phyloP scores from a whole-genome alignment of 53 echinoderm and acorn worm species.

The Arbacia lixula region DNA sequence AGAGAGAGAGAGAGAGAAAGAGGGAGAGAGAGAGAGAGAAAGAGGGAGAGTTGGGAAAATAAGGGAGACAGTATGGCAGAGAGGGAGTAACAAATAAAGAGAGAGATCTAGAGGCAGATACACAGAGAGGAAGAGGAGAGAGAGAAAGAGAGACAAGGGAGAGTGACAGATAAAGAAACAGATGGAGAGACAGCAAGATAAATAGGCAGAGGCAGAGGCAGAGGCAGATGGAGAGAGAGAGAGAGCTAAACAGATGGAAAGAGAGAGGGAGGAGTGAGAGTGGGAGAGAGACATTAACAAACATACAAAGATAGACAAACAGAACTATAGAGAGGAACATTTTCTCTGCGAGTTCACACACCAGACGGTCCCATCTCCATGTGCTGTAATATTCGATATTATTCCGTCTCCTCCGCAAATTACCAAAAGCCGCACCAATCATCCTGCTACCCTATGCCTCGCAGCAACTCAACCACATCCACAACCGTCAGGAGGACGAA shows the following conservation, averaged over 20 bases:
- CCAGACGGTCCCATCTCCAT: too few relatives aligned
- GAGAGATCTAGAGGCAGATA: neutral
- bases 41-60: neutral
- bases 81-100: neutral
- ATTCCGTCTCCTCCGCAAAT: too few relatives aligned
- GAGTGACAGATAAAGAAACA: neutral
- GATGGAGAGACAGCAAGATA: neutral
- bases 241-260: neutral
- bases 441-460: too few relatives aligned
- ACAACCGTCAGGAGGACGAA: too few relatives aligned
- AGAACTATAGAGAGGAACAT: too few relatives aligned
- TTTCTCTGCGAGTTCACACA: too few relatives aligned
- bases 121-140: neutral
- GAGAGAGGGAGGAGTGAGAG: neutral
- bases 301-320: too few relatives aligned
- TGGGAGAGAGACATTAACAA: too few relatives aligned
- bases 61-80: neutral
- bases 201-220: neutral
- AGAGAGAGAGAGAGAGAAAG: neutral
- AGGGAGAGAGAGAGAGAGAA: neutral
- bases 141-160: neutral
- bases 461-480: too few relatives aligned
- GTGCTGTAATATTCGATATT: too few relatives aligned
- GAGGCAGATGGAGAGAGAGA: neutral
- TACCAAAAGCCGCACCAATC: too few relatives aligned